A percentile compares a stretch with the other conserved stretches of the same genome.
These are phyloP conservation scores for Galbula dea DNA, from an alignment of 2,113 vertebrate species.

Conservation along the genomic window DNA sequence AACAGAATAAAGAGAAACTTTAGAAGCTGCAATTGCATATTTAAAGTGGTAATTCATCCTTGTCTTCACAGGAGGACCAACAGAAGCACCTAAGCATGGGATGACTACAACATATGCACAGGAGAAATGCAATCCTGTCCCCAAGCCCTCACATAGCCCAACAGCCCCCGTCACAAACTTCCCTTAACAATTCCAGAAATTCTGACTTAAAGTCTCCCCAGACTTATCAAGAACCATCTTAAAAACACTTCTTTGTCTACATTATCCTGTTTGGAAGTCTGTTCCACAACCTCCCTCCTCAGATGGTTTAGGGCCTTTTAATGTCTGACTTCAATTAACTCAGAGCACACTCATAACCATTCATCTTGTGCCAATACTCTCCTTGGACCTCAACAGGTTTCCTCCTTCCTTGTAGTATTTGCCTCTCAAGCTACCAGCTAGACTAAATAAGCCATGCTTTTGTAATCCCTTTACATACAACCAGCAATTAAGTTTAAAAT, in stretches of 20 bases:
- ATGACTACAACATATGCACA: accelerated
- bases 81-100: not conserved
- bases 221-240: conserved; percentile 18
- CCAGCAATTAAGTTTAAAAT: not conserved
- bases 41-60: not conserved
- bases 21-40: not conserved
- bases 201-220: not conserved
- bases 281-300: conserved; percentile 35
- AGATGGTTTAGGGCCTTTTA: conserved; percentile 13
- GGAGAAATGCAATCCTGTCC: not conserved
- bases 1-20: not conserved
- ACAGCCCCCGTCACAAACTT: not conserved
- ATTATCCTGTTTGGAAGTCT: conserved; percentile 52
- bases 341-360: not conserved
- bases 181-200: not conserved
- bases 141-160: accelerated
- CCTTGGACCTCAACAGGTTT: conserved; percentile 29
- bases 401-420: conserved; percentile 29
- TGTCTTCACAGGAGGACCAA: not conserved
- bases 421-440: not conserved
- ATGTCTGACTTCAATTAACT: conserved; percentile 57
- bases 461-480: not conserved
- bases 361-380: conserved; percentile 45
- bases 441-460: conserved; percentile 44
- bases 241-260: conserved; percentile 47